Percentiles rank a stretch among this genome's conserved stretches.
These are phyloP conservation scores for Diarsia dahlii DNA, from an alignment of 2,888 invertebrate species.

Conservation along the genomic window DNA sequence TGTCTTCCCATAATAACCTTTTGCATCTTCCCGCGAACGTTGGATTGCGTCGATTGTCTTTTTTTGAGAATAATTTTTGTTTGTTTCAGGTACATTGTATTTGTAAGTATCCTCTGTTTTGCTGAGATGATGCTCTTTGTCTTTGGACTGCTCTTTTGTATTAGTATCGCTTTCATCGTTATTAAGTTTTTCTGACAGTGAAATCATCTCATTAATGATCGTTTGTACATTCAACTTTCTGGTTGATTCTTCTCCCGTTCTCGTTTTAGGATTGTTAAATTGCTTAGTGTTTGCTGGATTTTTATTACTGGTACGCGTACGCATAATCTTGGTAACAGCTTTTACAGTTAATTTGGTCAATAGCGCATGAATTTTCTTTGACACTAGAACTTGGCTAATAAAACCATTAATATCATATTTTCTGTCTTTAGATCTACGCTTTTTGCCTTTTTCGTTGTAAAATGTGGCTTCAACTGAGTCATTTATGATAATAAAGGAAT, in stretches of 20 bases:
- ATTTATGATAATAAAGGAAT: background rate
- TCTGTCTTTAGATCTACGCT: background rate
- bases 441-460: background rate
- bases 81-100: background rate
- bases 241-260: background rate
- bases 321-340: constrained; percentile 37
- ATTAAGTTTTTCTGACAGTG: constrained; percentile 25
- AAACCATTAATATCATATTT: background rate
- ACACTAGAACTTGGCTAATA: background rate
- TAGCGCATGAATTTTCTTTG: constrained; percentile 19
- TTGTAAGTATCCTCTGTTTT: background rate
- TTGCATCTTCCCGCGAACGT: background rate
- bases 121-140: background rate
- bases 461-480: background rate
- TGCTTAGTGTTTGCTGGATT: background rate
- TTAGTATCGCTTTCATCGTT: constrained; percentile 19
- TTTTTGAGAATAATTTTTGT: background rate
- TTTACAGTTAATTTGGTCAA: constrained; percentile 55
- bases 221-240: constrained; percentile 38
- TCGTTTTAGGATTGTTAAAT: background rate
- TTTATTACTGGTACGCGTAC: background rate
- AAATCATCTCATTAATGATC: background rate
- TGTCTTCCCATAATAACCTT: background rate
- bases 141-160: background rate
- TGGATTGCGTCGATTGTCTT: background rate